A percentile compares a stretch with the other conserved stretches of the same genome.
These are phyloP conservation scores for Pemphigus obesinymphae DNA, from an alignment of 1,140 invertebrate genomes.

Conservation along the genomic window DNA sequence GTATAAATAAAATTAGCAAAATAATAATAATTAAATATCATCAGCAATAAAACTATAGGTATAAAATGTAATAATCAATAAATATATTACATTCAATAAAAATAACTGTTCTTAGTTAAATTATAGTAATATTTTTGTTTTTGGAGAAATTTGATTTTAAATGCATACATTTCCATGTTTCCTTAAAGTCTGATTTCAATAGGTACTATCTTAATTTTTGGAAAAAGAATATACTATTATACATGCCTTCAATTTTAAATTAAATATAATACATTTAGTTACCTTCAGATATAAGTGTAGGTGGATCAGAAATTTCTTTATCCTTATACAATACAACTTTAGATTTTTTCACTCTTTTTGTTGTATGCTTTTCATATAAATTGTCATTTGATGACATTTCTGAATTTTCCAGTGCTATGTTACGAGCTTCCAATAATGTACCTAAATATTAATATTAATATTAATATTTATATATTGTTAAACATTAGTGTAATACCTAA, in stretches of 20 bases:
- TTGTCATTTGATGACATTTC: not conserved
- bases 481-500: too few relatives aligned
- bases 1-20: too few relatives aligned
- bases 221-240: too few relatives aligned
- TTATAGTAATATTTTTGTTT: not conserved
- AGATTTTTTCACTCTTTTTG: not conserved
- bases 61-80: too few relatives aligned
- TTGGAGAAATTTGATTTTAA: too few relatives aligned
- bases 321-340: not conserved
- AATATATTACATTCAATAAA: too few relatives aligned
- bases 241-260: not conserved
- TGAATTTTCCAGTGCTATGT: not conserved
- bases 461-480: too few relatives aligned
- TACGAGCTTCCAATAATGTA: too few relatives aligned
- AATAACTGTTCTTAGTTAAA: too few relatives aligned
- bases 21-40: too few relatives aligned
- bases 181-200: not conserved
- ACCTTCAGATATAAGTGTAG: not conserved
- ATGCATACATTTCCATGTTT: not conserved
- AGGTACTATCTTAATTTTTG: not conserved
- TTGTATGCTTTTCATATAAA: not conserved
- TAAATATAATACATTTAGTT: not conserved
- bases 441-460: too few relatives aligned
- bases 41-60: too few relatives aligned
- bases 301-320: not conserved